A percentile compares a stretch with the other conserved stretches of the same genome.
phyloP scores from a whole-genome alignment of 1,140 invertebrate genomes.

The Formica selysi region DNA sequence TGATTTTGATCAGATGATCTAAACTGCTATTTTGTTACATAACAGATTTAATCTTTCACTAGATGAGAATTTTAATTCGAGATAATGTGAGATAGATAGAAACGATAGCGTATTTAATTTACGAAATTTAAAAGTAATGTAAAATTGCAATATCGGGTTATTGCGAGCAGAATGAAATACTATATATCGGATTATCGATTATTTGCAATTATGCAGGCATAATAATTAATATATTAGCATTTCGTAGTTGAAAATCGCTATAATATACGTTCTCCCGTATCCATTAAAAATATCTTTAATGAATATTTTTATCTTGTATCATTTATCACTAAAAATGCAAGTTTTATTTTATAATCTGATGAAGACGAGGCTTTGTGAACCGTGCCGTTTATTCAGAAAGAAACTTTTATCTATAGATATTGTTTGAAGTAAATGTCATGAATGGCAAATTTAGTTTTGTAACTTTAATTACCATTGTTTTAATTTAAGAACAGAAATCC shows the following conservation, averaged over 20 bases:
- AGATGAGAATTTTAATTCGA: conserved; percentile 14
- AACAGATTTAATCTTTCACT: background rate
- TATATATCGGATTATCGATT: background rate
- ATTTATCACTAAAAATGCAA: background rate
- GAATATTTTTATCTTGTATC: background rate
- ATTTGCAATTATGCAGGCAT: background rate
- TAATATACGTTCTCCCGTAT: background rate
- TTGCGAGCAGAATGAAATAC: background rate
- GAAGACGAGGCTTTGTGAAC: background rate
- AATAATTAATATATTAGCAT: background rate
- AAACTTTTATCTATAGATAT: background rate
- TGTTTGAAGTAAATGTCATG: background rate
- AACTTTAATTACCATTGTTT: background rate
- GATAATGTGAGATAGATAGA: background rate
- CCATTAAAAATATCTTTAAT: background rate
- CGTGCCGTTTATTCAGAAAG: background rate
- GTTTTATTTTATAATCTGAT: background rate
- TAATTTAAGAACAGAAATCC: background rate
- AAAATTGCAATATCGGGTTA: background rate
- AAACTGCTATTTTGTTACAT: background rate
- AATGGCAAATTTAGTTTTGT: background rate
- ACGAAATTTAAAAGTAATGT: background rate
- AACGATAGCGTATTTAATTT: background rate
- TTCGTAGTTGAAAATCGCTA: background rate
- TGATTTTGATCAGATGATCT: conserved; percentile 5